These are phyloP conservation scores for Triplophysa siluroides DNA, from an alignment of 2,113 vertebrate species.

Conservation along the genomic window DNA sequence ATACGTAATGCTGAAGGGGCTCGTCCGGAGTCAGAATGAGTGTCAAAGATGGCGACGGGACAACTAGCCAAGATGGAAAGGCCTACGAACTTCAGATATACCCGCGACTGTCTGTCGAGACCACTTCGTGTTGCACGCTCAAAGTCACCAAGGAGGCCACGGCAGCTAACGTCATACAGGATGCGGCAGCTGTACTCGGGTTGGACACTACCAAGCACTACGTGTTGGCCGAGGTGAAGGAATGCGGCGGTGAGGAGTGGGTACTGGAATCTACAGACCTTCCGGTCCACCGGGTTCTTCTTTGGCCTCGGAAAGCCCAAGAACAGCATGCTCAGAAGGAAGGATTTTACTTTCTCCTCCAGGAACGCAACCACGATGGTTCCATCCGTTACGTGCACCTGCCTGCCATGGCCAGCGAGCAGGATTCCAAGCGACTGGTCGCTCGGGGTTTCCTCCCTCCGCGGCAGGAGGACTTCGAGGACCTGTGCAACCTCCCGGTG, in stretches of 20 bases:
- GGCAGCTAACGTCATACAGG: constrained; percentile 83
- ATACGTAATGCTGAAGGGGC: constrained; percentile 85
- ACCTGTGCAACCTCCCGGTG: constrained; percentile 91
- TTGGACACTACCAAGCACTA: constrained; percentile 83
- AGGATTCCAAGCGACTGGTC: constrained; percentile 78
- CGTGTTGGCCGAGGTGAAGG: constrained; percentile 93
- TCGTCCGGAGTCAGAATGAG: constrained; percentile 87
- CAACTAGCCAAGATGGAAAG: constrained; percentile 76
- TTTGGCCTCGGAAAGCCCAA: constrained; percentile 94
- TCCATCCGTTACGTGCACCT: constrained; percentile 85
- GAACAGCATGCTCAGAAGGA: constrained; percentile 84
- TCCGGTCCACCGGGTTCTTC: constrained; percentile 88
- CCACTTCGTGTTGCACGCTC: constrained; percentile 78
- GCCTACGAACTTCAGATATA: constrained; percentile 89
- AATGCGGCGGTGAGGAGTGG: constrained; percentile 95
- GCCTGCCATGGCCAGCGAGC: constrained; percentile 76
- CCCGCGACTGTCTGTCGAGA: constrained; percentile 78
- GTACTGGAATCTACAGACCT: constrained; percentile 88
- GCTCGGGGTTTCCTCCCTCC: constrained; percentile 91
- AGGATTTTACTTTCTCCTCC: constrained; percentile 93
- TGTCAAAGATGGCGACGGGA: constrained; percentile 83
- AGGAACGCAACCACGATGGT: constrained; percentile 88
- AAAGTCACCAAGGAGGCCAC: constrained; percentile 88
- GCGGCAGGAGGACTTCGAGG: constrained; percentile 85
- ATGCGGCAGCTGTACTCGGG: constrained; percentile 75